A percentile compares a stretch with the other conserved stretches of the same genome.
Evolutionary conservation across 2,888 invertebrate genomes (phyloP).

Genomic region (Serrognathus titanus): DNA sequence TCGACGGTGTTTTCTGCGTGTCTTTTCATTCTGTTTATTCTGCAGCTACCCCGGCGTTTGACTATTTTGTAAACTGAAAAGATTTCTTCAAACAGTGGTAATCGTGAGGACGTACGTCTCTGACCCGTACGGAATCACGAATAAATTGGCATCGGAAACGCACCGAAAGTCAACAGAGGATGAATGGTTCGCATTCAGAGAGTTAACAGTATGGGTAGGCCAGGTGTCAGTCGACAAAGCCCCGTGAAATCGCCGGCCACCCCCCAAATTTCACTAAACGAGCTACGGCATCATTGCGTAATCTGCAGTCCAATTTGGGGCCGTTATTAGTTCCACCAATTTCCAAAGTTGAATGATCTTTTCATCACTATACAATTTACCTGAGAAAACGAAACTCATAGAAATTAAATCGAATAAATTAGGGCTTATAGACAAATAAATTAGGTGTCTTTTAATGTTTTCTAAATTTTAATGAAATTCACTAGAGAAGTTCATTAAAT

Average conservation of each 20-base stretch:
- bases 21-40: slow-evolving; percentile 22
- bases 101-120: background rate
- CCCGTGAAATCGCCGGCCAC: slow-evolving; percentile 43
- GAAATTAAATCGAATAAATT: no score
- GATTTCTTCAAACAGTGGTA: no score
- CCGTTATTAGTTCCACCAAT: no score
- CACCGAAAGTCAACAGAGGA: slow-evolving; percentile 32
- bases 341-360: no score
- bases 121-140: background rate
- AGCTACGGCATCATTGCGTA: background rate
- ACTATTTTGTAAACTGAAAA: no score
- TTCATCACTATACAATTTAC: no score
- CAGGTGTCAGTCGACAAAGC: slow-evolving; percentile 47
- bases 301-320: no score
- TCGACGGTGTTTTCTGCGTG: slow-evolving; percentile 24
- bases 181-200: slow-evolving; percentile 29
- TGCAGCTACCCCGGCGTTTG: background rate
- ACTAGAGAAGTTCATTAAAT: no score
- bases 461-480: no score
- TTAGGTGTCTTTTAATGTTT: no score
- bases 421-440: no score
- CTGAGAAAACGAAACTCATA: no score
- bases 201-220: slow-evolving; percentile 47
- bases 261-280: slow-evolving; percentile 27
- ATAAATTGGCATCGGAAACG: slow-evolving; percentile 17